These are phyloP conservation scores for Chalcis sispes DNA, from an alignment of 2,888 invertebrate species.

Conservation along the genomic window DNA sequence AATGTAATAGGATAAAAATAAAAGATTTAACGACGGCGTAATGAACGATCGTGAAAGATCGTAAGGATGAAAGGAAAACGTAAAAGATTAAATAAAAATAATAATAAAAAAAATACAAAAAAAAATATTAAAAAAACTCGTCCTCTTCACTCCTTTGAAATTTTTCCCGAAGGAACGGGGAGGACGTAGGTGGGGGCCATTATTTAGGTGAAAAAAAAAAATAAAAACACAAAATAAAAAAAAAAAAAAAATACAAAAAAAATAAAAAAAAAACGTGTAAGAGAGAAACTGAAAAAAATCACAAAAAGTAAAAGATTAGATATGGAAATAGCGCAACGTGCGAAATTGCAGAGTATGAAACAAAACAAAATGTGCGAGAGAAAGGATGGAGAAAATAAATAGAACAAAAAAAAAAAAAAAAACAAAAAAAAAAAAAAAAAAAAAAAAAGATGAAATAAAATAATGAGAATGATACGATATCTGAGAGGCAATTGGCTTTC, in stretches of 20 bases:
- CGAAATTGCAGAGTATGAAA: not conserved
- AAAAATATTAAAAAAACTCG: slow-evolving; percentile 45
- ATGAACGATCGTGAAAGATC: slow-evolving; percentile 40
- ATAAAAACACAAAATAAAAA: slow-evolving; percentile 31
- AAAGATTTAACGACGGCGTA: slow-evolving; percentile 45
- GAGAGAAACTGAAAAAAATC: slow-evolving; percentile 6
- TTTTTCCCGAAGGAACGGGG: slow-evolving; percentile 46
- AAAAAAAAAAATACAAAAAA: slow-evolving; percentile 9
- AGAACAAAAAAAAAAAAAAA: no score
- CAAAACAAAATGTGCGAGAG: not conserved
- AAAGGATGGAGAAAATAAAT: not conserved
- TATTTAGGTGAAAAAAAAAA: slow-evolving; percentile 47
- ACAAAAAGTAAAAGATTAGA: slow-evolving; percentile 35
- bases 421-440: no score
- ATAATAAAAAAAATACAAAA: not conserved
- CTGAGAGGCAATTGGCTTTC: slow-evolving; percentile 55
- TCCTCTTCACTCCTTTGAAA: slow-evolving; percentile 52
- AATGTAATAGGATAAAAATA: not conserved
- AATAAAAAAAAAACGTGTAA: slow-evolving; percentile 35
- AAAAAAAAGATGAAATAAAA: not conserved
- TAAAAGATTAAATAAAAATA: not conserved
- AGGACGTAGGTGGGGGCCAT: slow-evolving; percentile 57
- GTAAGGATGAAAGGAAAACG: slow-evolving; percentile 8
- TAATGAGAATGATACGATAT: slow-evolving; percentile 27
- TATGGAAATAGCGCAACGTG: slow-evolving; percentile 17